Percentiles rank a stretch among this genome's conserved stretches.
Evolutionary conservation across 2,113 vertebrate species (phyloP).

Genomic region (Abramis brama): DNA sequence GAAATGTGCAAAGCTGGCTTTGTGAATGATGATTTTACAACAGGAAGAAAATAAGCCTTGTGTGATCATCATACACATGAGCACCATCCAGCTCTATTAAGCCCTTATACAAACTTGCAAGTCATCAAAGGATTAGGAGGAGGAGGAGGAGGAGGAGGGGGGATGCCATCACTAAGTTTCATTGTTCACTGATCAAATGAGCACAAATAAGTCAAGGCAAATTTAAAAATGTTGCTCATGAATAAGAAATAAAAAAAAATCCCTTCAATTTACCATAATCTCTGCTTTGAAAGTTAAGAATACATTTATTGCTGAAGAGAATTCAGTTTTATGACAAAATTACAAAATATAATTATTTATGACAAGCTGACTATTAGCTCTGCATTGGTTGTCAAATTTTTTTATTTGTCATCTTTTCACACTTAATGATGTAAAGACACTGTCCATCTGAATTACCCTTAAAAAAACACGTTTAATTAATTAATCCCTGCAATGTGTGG

Average conservation of each 20-base stretch:
- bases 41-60: conserved; percentile 10
- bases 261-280: not conserved
- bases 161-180: not conserved
- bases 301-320: not conserved
- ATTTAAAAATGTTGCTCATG: conserved; percentile 4
- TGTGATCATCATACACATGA: not conserved
- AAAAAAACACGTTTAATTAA: conserved; percentile 63
- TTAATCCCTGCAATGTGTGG: conserved; percentile 76
- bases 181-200: conserved; percentile 16
- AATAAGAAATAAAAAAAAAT: not conserved
- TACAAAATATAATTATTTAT: not conserved
- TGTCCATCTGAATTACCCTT: conserved; percentile 70
- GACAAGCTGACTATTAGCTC: conserved; percentile 26
- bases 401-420: conserved; percentile 63
- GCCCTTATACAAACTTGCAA: conserved; percentile 13
- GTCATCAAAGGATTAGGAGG: not conserved
- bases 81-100: conserved; percentile 1
- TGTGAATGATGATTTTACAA: not conserved
- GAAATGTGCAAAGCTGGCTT: not conserved
- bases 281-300: not conserved
- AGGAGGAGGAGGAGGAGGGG: no score
- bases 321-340: not conserved
- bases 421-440: conserved; percentile 73
- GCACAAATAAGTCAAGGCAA: conserved; percentile 6
- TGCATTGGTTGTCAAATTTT: conserved; percentile 68